phyloP scores from a whole-genome alignment of 2,113 vertebrate genomes.

The Ptilonorhynchus violaceus region DNA sequence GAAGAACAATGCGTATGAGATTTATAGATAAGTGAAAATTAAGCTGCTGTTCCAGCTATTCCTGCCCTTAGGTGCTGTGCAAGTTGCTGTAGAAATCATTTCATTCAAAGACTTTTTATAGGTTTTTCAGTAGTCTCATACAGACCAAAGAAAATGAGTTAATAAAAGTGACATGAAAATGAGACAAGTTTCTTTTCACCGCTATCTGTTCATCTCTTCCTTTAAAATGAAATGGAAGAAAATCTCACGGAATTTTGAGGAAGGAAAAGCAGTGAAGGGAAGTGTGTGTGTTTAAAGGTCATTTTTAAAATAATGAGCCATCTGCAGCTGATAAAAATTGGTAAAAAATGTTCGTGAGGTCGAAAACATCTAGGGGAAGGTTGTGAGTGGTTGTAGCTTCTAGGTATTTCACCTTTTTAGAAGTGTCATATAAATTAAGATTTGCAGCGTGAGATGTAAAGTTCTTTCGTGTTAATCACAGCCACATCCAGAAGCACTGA shows the following conservation, averaged over 20 bases:
- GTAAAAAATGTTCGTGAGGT: neutral
- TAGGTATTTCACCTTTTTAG: neutral
- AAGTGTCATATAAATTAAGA: neutral
- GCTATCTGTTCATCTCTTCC: neutral
- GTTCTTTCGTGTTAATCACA: neutral
- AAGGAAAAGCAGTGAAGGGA: neutral
- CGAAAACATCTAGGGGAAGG: neutral
- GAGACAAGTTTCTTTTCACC: neutral
- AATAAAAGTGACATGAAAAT: neutral
- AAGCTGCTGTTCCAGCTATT: neutral
- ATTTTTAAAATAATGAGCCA: neutral
- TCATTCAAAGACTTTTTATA: neutral
- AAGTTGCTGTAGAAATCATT: neutral
- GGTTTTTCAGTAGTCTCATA: neutral
- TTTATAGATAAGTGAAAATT: conserved; percentile 26
- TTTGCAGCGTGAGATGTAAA: neutral
- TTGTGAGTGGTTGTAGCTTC: neutral
- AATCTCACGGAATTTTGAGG: neutral
- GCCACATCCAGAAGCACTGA: neutral
- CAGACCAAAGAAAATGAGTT: neutral
- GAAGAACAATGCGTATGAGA: neutral
- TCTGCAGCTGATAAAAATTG: neutral
- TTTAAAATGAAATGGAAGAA: neutral
- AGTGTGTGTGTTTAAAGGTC: neutral
- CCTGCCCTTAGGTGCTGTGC: neutral